Evolutionary conservation across 2,888 invertebrate genomes (phyloP).

Genomic region (Eretmocerus hayati): DNA sequence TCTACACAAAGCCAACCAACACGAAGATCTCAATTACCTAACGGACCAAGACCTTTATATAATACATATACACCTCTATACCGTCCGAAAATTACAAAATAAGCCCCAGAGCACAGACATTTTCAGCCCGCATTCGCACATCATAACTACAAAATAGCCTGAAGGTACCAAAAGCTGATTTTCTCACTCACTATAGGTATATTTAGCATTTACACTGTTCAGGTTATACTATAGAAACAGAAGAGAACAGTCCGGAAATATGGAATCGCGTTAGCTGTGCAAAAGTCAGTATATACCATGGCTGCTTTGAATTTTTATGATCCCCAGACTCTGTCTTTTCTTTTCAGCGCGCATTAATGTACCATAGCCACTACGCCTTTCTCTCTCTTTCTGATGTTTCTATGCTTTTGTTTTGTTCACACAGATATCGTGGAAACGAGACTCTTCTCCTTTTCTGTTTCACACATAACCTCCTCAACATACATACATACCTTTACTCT

Average conservation of each 20-base stretch:
- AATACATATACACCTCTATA: neutral
- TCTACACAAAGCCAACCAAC: neutral
- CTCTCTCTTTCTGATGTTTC: too few relatives aligned
- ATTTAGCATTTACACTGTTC: too few relatives aligned
- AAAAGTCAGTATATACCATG: neutral
- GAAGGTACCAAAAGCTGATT: too few relatives aligned
- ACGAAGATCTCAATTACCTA: conserved; percentile 3
- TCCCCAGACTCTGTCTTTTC: neutral
- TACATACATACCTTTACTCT: too few relatives aligned
- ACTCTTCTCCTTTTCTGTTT: too few relatives aligned
- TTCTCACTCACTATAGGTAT: too few relatives aligned
- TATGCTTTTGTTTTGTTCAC: too few relatives aligned
- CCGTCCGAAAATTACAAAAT: conserved; percentile 10
- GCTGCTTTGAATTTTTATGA: conserved; percentile 18
- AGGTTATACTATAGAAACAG: too few relatives aligned
- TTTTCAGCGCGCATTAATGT: conserved; percentile 2
- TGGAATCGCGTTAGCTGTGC: neutral
- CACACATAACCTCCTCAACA: too few relatives aligned
- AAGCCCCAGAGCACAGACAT: neutral
- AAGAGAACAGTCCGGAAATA: neutral
- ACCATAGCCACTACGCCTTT: too few relatives aligned
- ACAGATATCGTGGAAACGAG: too few relatives aligned
- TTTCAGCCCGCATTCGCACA: neutral
- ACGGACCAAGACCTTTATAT: neutral
- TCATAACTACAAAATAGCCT: too few relatives aligned